These are phyloP conservation scores for Paramisgurnus dabryanus DNA, from an alignment of 2,113 vertebrate species.

Conservation along the genomic window DNA sequence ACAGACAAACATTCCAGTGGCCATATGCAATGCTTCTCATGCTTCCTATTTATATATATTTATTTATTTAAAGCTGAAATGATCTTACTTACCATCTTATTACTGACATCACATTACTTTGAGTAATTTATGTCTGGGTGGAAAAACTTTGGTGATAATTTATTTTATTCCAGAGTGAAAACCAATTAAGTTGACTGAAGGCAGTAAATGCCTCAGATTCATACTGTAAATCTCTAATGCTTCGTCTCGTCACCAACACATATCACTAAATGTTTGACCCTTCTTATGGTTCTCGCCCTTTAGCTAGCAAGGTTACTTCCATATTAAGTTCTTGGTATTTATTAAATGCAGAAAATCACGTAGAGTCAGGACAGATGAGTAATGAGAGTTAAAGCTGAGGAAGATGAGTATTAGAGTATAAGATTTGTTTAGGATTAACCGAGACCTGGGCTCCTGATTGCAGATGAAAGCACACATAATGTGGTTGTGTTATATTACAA, in stretches of 20 bases:
- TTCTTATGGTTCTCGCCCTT: conserved; percentile 20
- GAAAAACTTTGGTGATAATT: conserved; percentile 45
- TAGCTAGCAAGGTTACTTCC: conserved; percentile 23
- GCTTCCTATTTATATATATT: conserved; percentile 28
- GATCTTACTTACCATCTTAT: conserved; percentile 46
- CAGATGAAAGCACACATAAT: background rate
- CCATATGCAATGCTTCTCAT: conserved; percentile 8
- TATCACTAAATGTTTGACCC: conserved; percentile 30
- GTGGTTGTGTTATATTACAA: background rate
- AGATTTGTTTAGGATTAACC: background rate
- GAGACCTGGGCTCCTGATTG: background rate
- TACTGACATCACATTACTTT: conserved; percentile 66
- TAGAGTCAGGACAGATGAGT: conserved; percentile 28
- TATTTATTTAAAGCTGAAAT: conserved; percentile 50
- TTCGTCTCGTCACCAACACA: conserved; percentile 16
- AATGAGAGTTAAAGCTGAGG: conserved; percentile 15
- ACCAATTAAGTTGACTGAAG: conserved; percentile 43
- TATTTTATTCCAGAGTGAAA: conserved; percentile 36
- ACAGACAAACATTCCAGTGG: conserved; percentile 48
- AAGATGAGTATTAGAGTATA: conserved; percentile 1
- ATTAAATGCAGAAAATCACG: conserved; percentile 24
- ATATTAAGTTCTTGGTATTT: conserved; percentile 32
- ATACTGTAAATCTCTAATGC: conserved; percentile 32
- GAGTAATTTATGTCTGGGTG: conserved; percentile 59
- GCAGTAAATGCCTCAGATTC: conserved; percentile 34